Evolutionary conservation across 2,888 invertebrate species (phyloP), one percentile per base, ranked within the genome.

Genomic region (Diabrotica balteata): DNA sequence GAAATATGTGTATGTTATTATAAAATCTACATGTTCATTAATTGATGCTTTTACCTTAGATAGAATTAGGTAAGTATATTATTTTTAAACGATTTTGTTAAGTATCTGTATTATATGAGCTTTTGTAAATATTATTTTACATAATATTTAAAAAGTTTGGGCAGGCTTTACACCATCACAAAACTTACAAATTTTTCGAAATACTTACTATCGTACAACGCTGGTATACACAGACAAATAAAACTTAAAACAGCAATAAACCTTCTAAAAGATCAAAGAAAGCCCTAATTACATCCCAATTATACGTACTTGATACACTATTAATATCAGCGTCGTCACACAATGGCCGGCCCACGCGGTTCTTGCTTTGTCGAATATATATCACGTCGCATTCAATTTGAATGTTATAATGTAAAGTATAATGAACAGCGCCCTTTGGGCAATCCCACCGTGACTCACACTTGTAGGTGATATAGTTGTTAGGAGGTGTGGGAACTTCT

Each of bases 381-480:
- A 80, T 80, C 79, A 80, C 70, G 76, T 80, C 81, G 80, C 79
- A 81, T 81, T 81, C 80, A 81, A 81, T 82, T 81, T 80, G 80
- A 82, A 82, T 57, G 45, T 44, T 81, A 81, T 81, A 81, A 81
- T 82, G 81, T 78, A 79, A 44, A 79, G 81, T 79, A 81, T 80
- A 81, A 81, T 80, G 80, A 81, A 80, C 79, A 78, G 81, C 81
- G 81, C 81, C 81, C 82, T 79, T 78, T 78, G 74, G 81, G 79
- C 81, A 76, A 81, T 79, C 82, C 81, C 81, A 81, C 75, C 70
- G 77, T 82, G 82, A 82, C 76, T 82, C 82, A 82, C 81, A 81
- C 80, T 81, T 80, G 82, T 82, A 81, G 82, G 82, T 81, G 81
- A 81, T 81, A 81, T 78, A 81, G 81, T 80, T 82, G 81, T 82